Base-by-base conservation (phyloP, 1,140 invertebrate genomes). In the Magallana gigas region DNA sequence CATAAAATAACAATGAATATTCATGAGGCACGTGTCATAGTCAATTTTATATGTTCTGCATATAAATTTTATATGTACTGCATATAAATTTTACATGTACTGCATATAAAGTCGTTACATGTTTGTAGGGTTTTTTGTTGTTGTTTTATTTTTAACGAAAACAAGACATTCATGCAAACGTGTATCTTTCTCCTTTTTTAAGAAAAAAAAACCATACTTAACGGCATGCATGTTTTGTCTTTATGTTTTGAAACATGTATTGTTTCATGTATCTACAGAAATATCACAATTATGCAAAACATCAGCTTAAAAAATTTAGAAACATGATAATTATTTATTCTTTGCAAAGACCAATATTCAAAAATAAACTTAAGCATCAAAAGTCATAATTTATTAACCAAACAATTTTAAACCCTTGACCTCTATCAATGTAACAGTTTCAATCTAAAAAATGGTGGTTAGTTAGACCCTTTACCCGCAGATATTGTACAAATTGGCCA, bases 1-100 rank as follows among this genome's bases (percentile, higher is more conserved):
- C 8, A 76, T 76, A 12, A 76, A 76, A 29, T 76, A 76, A 29
- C 23, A 1, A 76, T 76, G 68, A 76, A 76, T 76, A 76, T 76
- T 76, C 68, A 76, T 76, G 23, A 76, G 23, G 36, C 68, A 76
- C 68, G 8, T 29, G 68, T 29, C 23, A 14, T 76, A 36, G 7
- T 29, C 23, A 29, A 9, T 48, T 12, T 76, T 76, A 11, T 76
- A 12, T 29, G 23, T 29, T 11, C 36, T 36, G 9, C 12, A 76
- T 0, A 29, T 9, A 76, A 76, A 29, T 23, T 23, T 23, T 23
- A 23, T 23, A 23, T 23, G 23, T 29, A 11, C 36, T 36, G 9
- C 12, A 76, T 0, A 29, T 9, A 76, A 29, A 9, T 48, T 12
- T 76, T 76, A 11, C 14, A 6, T 29, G 23, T 29, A 29, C 36